Evolutionary conservation across 2,113 vertebrate genomes (phyloP).

Genomic region (Syngnathus floridae): DNA sequence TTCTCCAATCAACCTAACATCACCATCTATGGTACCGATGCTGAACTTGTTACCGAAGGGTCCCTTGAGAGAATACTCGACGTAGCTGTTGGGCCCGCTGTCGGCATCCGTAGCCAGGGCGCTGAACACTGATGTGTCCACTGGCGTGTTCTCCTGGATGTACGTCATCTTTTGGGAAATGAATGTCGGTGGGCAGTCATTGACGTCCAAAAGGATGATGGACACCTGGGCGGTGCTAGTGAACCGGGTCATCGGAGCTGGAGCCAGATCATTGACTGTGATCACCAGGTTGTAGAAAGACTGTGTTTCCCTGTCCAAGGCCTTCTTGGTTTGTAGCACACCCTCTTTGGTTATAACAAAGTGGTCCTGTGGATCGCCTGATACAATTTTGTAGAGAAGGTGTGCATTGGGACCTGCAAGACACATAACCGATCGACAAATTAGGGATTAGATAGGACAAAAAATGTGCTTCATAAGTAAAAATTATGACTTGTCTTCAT

Average conservation of each 20-base stretch:
- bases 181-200: conserved; percentile 85
- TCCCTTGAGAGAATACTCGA: conserved; percentile 83
- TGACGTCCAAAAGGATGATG: conserved; percentile 89
- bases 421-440: conserved; percentile 1
- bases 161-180: conserved; percentile 85
- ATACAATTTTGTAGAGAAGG: conserved; percentile 79
- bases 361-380: conserved; percentile 82
- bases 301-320: conserved; percentile 86
- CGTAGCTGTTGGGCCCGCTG: conserved; percentile 94
- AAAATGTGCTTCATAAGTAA: neutral
- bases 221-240: conserved; percentile 92
- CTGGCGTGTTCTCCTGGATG: conserved; percentile 86
- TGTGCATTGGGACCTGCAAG: conserved; percentile 82
- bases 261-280: conserved; percentile 82
- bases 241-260: conserved; percentile 67
- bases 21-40: conserved; percentile 83
- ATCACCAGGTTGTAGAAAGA: conserved; percentile 93
- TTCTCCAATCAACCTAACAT: conserved; percentile 80
- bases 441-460: neutral
- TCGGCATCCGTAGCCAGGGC: conserved; percentile 82
- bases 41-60: conserved; percentile 78
- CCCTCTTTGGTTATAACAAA: conserved; percentile 76
- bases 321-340: conserved; percentile 71
- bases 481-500: neutral
- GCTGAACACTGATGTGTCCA: conserved; percentile 84